These are phyloP conservation scores for Toxotes chatareus DNA, from an alignment of 2,113 vertebrate genomes.

Conservation along the genomic window DNA sequence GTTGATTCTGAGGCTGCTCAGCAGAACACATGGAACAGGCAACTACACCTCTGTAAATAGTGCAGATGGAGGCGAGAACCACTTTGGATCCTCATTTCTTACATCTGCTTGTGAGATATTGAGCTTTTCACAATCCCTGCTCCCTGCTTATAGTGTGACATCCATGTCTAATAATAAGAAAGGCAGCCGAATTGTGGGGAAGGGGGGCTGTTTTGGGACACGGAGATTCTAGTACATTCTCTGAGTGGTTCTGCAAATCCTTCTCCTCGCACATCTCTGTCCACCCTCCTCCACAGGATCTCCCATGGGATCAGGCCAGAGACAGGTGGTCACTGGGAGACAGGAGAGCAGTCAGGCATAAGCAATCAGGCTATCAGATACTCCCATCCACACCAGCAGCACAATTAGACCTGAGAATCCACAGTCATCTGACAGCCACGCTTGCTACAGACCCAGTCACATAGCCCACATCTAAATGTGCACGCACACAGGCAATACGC, in stretches of 20 bases:
- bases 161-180: slow-evolving; percentile 35
- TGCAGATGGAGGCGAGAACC: slow-evolving; percentile 38
- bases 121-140: slow-evolving; percentile 34
- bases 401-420: slow-evolving; percentile 73
- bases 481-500: not conserved
- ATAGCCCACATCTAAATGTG: slow-evolving; percentile 45
- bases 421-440: slow-evolving; percentile 67
- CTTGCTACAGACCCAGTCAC: slow-evolving; percentile 53
- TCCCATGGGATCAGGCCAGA: slow-evolving; percentile 55
- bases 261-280: slow-evolving; percentile 47
- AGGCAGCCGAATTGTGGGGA: slow-evolving; percentile 24
- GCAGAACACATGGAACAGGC: slow-evolving; percentile 58
- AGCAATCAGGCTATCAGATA: slow-evolving; percentile 80
- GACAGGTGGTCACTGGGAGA: slow-evolving; percentile 82
- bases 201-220: slow-evolving; percentile 18
- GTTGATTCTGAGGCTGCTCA: slow-evolving; percentile 60
- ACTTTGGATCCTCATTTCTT: slow-evolving; percentile 39
- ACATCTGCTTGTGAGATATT: slow-evolving; percentile 24
- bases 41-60: slow-evolving; percentile 55
- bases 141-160: slow-evolving; percentile 29
- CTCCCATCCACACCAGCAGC: slow-evolving; percentile 68
- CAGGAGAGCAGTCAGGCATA: slow-evolving; percentile 77
- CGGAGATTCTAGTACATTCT: slow-evolving; percentile 66
- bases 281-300: slow-evolving; percentile 44
- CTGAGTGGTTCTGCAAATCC: slow-evolving; percentile 43